Evolutionary conservation across 2,888 invertebrate species (phyloP).

Genomic region (Scrobipalpa costella): DNA sequence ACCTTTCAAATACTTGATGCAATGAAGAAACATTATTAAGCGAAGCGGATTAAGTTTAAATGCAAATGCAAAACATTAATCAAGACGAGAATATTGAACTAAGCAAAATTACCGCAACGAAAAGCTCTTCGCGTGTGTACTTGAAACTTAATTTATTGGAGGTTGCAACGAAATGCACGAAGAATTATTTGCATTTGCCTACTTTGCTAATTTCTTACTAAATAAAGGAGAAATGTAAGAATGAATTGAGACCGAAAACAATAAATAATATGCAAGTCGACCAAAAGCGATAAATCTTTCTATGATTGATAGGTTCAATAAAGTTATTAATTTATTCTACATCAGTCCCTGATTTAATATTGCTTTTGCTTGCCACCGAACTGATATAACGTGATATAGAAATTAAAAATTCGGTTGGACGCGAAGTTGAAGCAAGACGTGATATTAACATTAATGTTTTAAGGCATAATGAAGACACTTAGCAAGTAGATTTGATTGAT

Average conservation of each 20-base stretch:
- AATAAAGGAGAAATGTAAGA: too few relatives aligned
- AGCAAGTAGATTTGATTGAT: neutral
- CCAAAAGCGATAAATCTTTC: too few relatives aligned
- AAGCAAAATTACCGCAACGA: slow-evolving; percentile 2
- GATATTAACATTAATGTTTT: neutral
- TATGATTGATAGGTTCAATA: too few relatives aligned
- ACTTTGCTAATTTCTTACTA: neutral
- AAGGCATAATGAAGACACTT: neutral
- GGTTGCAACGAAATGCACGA: slow-evolving; percentile 9
- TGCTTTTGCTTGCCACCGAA: neutral
- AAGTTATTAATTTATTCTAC: neutral
- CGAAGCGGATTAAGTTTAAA: neutral
- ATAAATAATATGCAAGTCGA: too few relatives aligned
- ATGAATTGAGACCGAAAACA: too few relatives aligned
- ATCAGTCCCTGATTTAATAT: neutral
- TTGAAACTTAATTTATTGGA: slow-evolving; percentile 15
- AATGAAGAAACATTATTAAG: neutral
- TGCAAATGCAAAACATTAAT: slow-evolving; percentile 7
- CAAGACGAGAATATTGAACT: slow-evolving; percentile 8
- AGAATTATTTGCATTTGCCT: neutral
- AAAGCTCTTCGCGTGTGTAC: slow-evolving; percentile 13
- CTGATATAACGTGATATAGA: slow-evolving; percentile 4
- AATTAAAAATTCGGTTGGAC: neutral
- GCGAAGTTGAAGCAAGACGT: neutral
- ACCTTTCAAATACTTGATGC: neutral